Conservation (phyloP, 2,888 invertebrate species). For the Drosophila formosana region DNA sequence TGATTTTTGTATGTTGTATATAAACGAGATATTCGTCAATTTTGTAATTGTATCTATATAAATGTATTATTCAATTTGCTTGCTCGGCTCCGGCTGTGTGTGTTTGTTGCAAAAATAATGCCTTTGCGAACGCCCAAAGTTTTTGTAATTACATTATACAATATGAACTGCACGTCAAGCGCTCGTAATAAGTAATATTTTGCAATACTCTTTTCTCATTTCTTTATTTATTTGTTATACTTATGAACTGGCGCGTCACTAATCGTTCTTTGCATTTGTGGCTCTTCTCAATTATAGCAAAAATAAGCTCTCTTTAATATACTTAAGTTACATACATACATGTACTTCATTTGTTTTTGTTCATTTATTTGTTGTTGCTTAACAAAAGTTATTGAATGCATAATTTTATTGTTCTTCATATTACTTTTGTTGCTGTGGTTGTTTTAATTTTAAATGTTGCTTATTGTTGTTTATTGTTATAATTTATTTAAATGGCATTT, state of each 20-base stretch:
- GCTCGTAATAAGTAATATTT: conserved; percentile 41
- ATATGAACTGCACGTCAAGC: conserved; percentile 47
- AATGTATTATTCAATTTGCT: conserved; percentile 43
- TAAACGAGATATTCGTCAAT: conserved; percentile 44
- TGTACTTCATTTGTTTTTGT: conserved; percentile 10
- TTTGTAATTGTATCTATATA: conserved; percentile 32
- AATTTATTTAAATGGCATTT: conserved; percentile 33
- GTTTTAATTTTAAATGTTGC: conserved; percentile 30
- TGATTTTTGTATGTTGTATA: conserved; percentile 37
- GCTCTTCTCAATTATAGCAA: conserved; percentile 60
- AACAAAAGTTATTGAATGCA: conserved; percentile 68
- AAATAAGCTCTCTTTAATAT: conserved; percentile 69
- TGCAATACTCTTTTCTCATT: conserved; percentile 44
- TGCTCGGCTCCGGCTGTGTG: conserved; percentile 36
- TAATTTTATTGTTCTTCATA: conserved; percentile 71
- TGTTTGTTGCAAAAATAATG: conserved; percentile 65
- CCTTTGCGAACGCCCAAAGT: conserved; percentile 49
- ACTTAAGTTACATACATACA: conserved; percentile 34
- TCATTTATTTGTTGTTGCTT: conserved; percentile 36
- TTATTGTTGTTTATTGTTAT: conserved; percentile 16
- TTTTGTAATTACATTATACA: conserved; percentile 27
- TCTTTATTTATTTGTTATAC: conserved; percentile 17
- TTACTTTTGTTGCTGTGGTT: conserved; percentile 63
- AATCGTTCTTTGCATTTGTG: conserved; percentile 30
- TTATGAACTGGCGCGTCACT: conserved; percentile 36